Conservation (phyloP, 2,797 vertebrate species). For the Florisuga fusca region DNA sequence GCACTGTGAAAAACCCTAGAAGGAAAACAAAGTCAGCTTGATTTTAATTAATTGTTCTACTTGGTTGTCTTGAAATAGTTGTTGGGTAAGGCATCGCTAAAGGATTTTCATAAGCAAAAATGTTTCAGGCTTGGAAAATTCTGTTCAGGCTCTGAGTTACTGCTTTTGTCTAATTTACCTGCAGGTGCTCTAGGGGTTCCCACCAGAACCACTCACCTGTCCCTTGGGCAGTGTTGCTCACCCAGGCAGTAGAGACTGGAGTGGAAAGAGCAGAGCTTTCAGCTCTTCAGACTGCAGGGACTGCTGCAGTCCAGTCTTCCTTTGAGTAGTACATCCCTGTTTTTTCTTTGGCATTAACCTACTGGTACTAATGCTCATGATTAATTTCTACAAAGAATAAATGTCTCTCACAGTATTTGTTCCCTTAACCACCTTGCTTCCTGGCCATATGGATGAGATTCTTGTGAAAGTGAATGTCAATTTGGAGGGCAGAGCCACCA, state of each 20-base stretch:
- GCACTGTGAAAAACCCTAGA: neutral
- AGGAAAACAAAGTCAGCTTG: neutral
- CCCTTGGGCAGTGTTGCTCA: neutral
- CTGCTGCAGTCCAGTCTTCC: neutral
- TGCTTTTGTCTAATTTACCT: neutral
- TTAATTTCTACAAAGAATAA: neutral
- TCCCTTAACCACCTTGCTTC: neutral
- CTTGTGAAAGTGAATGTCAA: neutral
- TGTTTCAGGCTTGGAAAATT: neutral
- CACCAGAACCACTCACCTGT: neutral
- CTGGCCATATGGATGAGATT: neutral
- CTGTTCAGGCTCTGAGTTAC: neutral
- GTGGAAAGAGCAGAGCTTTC: neutral
- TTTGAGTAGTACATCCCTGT: neutral
- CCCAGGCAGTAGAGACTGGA: neutral
- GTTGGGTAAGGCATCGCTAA: neutral
- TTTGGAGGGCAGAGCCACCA: rapidly evolving
- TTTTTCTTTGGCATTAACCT: neutral
- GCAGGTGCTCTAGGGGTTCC: neutral
- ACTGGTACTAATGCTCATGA: neutral
- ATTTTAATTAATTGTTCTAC: neutral
- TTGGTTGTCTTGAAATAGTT: conserved; percentile 1
- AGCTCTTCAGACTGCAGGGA: neutral
- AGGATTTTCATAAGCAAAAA: neutral
- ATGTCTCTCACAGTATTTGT: neutral